Conservation (phyloP, 1,140 invertebrate species). For the Holotrichia oblita region DNA sequence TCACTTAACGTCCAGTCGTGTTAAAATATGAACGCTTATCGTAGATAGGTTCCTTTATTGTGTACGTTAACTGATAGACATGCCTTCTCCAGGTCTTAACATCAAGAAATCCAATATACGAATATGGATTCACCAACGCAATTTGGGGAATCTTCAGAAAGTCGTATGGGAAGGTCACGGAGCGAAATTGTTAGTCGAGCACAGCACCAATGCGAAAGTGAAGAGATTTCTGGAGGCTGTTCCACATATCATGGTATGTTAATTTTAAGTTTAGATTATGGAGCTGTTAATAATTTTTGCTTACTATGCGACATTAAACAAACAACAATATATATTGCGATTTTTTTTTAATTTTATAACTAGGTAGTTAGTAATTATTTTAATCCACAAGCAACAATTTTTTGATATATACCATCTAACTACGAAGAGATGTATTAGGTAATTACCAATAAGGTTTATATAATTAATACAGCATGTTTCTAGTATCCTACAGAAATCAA, state of each 20-base stretch:
- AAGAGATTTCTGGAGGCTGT: constrained; percentile 85
- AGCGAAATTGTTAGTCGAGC: constrained; percentile 79
- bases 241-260: constrained; percentile 84
- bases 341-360: too few relatives aligned
- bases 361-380: too few relatives aligned
- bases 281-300: too few relatives aligned
- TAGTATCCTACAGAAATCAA: too few relatives aligned
- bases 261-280: not conserved
- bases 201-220: constrained; percentile 82
- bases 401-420: too few relatives aligned
- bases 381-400: too few relatives aligned
- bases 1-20: constrained; percentile 26
- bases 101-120: constrained; percentile 87
- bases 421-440: too few relatives aligned
- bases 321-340: too few relatives aligned
- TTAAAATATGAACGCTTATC: constrained; percentile 17
- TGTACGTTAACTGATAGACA: not conserved
- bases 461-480: too few relatives aligned
- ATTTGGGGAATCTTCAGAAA: constrained; percentile 82
- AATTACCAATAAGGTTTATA: too few relatives aligned
- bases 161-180: constrained; percentile 90
- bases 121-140: constrained; percentile 92
- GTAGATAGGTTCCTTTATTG: not conserved
- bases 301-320: too few relatives aligned
- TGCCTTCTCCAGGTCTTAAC: constrained; percentile 67